Conservation (phyloP, 2,888 invertebrate genomes). For the Nebria brevicollis region DNA sequence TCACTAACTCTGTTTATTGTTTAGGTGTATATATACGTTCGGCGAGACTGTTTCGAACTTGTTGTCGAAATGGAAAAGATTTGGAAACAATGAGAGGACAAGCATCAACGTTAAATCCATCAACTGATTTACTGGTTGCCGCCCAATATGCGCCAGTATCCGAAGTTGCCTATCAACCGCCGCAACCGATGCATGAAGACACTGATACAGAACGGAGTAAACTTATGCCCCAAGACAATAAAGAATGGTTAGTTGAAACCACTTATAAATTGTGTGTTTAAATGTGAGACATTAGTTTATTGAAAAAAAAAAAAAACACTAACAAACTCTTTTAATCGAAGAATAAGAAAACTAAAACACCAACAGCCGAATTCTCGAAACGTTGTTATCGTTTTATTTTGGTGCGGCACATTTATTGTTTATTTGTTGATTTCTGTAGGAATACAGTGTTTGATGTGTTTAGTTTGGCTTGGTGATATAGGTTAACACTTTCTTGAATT, state of each 20-base stretch:
- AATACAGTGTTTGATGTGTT: background rate
- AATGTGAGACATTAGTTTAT: background rate
- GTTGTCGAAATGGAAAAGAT: conserved; percentile 61
- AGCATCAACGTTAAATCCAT: conserved; percentile 76
- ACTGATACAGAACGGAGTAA: conserved; percentile 77
- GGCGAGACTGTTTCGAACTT: conserved; percentile 52
- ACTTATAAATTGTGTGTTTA: conserved; percentile 1
- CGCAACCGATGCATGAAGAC: conserved; percentile 61
- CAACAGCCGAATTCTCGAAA: background rate
- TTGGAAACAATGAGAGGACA: conserved; percentile 67
- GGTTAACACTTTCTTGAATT: background rate
- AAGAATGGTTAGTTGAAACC: conserved; percentile 70
- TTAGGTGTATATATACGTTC: conserved; percentile 47
- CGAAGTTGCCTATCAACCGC: conserved; percentile 72
- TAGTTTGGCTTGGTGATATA: background rate
- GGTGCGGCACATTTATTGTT: background rate
- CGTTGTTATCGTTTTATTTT: background rate
- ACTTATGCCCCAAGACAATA: conserved; percentile 76
- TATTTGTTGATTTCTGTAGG: background rate
- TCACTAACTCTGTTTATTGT: background rate
- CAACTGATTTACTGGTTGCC: conserved; percentile 78
- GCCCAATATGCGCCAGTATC: conserved; percentile 81
- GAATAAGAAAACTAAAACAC: background rate
- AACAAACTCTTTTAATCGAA: conserved; percentile 3
- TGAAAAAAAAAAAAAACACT: background rate